phyloP scores from a whole-genome alignment of 2,113 vertebrate species.

The Naja naja region DNA sequence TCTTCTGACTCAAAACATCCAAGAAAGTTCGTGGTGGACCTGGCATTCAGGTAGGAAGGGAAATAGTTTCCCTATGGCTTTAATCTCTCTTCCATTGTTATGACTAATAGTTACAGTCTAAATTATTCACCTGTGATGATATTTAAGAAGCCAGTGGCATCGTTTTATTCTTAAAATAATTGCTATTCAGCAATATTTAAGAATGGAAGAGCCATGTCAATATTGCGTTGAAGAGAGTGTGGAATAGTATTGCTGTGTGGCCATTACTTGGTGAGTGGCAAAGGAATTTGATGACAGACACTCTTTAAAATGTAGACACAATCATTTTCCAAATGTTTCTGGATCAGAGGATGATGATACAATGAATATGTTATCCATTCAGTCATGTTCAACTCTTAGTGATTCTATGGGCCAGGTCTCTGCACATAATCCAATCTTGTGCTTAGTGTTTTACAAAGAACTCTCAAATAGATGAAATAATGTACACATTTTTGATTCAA shows the following conservation, averaged over 20 bases:
- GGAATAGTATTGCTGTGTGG: constrained; percentile 20
- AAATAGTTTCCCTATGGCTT: not conserved
- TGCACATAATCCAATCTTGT: not conserved
- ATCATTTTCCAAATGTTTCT: not conserved
- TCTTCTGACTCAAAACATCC: not conserved
- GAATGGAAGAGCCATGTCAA: not conserved
- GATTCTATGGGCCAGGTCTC: not conserved
- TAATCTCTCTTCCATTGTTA: not conserved
- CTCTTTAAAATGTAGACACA: not conserved
- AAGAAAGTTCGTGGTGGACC: not conserved
- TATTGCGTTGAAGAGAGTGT: not conserved
- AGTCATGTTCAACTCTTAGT: not conserved
- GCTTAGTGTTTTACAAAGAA: not conserved
- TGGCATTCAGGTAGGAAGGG: not conserved
- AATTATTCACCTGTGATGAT: not conserved
- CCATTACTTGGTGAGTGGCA: not conserved
- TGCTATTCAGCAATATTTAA: not conserved
- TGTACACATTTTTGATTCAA: too few relatives aligned
- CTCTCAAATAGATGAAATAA: not conserved
- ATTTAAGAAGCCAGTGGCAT: not conserved
- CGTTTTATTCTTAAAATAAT: not conserved
- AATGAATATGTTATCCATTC: not conserved
- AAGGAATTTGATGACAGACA: constrained; percentile 8
- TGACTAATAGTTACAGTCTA: not conserved
- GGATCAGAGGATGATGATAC: not conserved